Conservation (phyloP, 92 coral and sea anemone species). For the Plumapathes pennacea region DNA sequence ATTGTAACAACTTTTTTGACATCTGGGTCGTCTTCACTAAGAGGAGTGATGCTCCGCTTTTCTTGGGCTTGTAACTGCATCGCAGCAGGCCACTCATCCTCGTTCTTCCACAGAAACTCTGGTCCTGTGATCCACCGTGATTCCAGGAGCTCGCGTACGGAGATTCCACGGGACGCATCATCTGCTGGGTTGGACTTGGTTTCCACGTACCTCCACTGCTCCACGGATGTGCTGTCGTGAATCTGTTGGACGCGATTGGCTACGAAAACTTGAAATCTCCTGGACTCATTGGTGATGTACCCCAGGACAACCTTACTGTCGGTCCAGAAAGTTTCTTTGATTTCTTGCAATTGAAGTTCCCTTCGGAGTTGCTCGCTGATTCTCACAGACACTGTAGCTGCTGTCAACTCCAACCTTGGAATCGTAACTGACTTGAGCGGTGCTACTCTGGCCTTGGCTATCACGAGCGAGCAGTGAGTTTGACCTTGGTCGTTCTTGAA, state of each 20-base stretch:
- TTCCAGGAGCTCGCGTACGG: conserved; percentile 10
- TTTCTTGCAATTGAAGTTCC: conserved; percentile 8
- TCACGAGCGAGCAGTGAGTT: conserved; percentile 47
- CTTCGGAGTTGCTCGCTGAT: conserved; percentile 29
- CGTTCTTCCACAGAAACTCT: conserved; percentile 33
- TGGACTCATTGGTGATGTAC: conserved; percentile 24
- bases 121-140: conserved; percentile 39
- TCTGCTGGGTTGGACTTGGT: conserved; percentile 44
- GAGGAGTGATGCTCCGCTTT: neutral
- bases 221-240: conserved; percentile 27
- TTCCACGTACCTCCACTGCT: conserved; percentile 45
- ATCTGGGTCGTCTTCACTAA: conserved; percentile 15
- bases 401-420: conserved; percentile 49
- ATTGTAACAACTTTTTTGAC: conserved; percentile 16
- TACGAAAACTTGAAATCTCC: conserved; percentile 39
- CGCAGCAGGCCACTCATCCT: conserved; percentile 26
- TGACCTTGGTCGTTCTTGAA: neutral
- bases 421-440: conserved; percentile 45
- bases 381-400: conserved; percentile 23
- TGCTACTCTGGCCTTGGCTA: conserved; percentile 43
- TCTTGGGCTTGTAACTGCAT: neutral
- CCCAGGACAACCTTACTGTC: conserved; percentile 41
- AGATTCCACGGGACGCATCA: conserved; percentile 32
- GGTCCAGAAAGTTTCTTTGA: conserved; percentile 30
- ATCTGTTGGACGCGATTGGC: conserved; percentile 48